Evolutionary conservation across 2,888 invertebrate species (phyloP), one percentile per base, ranked within the genome.

Genomic region (Athetis lepigone): DNA sequence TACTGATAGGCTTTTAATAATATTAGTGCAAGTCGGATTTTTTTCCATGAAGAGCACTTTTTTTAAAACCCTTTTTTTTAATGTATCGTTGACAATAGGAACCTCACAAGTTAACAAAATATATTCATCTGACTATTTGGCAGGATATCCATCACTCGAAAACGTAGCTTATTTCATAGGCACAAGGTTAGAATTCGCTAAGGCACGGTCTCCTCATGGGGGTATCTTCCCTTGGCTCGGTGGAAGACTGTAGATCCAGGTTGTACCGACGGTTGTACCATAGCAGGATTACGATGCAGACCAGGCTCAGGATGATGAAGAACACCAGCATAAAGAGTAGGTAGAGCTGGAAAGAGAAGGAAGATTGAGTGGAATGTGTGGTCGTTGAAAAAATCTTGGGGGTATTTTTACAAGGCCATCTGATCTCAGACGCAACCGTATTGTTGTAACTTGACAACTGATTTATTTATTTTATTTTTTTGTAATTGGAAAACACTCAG

Each of bases 281-380:
- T 1, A 90, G 49, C 0, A 92, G 59, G 0, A 87, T 68, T 2
- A 88, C 3, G 0, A 87, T 72, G 63, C 92, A 90, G 8, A 87
- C 67, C 4, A 92, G 65, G 78, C 91, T 89, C 19, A 93, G 65
- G 2, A 93, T 72, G 6, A 92, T 68, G 78, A 91, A 89, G 84
- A 90, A 92, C 0, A 74, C 77, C 79, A 92, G 72, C 93, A 93
- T 93, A 75, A 93, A 92, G 25, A 92, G 79, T 8, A 93, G 88
- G 64, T 93, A 93, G 0, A 93, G 59, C 93, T 93, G 90, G 29
- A 90, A 90, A 37, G 25, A 45, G 8, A n/a, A 37, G n/a, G 18
- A 29, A 23, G 3, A 7, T 25, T 27, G 9, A 43, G 13, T 18
- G 3, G 2, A 6, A n/a, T 33, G 33, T 33, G 4, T 33, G 33